Evolutionary conservation across 1,140 invertebrate species (phyloP).

Genomic region (Microplitis mediator): DNA sequence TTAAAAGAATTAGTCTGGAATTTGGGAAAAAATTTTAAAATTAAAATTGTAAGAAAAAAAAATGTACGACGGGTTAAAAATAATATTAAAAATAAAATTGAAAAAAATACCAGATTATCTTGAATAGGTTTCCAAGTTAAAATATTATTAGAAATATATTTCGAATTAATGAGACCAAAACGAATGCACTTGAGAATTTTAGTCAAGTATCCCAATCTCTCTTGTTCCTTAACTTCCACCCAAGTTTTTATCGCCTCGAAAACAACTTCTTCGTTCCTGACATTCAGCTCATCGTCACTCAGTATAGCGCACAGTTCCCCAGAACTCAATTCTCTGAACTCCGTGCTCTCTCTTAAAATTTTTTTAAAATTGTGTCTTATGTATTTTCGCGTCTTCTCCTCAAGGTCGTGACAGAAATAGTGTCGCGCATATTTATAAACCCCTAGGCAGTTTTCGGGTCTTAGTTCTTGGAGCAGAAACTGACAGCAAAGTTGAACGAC

Average conservation of each 20-base stretch:
- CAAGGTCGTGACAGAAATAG: constrained; percentile 77
- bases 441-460: constrained; percentile 78
- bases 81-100: constrained; percentile 64
- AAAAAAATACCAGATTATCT: constrained; percentile 67
- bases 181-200: constrained; percentile 69
- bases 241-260: constrained; percentile 72
- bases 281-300: constrained; percentile 77
- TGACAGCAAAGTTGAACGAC: constrained; percentile 79
- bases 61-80: background rate
- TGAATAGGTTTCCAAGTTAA: constrained; percentile 64
- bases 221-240: constrained; percentile 63
- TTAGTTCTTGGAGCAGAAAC: constrained; percentile 70
- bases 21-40: too few species aligned
- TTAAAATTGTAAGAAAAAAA: too few species aligned
- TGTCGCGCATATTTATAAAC: constrained; percentile 73
- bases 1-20: too few species aligned
- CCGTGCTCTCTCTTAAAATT: constrained; percentile 71
- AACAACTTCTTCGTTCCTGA: constrained; percentile 71
- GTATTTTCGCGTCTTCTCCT: constrained; percentile 71
- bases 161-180: constrained; percentile 70
- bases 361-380: constrained; percentile 75
- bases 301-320: constrained; percentile 75
- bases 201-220: constrained; percentile 63
- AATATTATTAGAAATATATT: constrained; percentile 70
- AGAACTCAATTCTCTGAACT: constrained; percentile 71